These are phyloP conservation scores for Zaprionus taronus DNA, from an alignment of 1,140 invertebrate genomes.

Conservation along the genomic window DNA sequence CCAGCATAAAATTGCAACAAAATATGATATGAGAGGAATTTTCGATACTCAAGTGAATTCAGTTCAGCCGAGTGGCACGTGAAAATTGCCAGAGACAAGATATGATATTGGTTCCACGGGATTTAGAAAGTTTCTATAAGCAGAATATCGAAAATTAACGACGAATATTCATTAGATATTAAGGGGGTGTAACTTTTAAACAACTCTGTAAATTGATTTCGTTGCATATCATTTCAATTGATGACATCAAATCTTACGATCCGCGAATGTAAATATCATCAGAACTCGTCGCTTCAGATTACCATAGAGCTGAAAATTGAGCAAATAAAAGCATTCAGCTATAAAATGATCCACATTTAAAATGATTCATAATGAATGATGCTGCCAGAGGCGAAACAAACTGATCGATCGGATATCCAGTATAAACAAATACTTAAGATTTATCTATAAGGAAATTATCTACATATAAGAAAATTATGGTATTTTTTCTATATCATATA, in stretches of 20 bases:
- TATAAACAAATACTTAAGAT: background rate
- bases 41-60: constrained; percentile 21
- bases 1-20: constrained; percentile 34
- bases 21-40: constrained; percentile 46
- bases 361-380: constrained; percentile 14
- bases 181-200: background rate
- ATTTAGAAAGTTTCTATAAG: background rate
- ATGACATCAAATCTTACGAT: constrained; percentile 5
- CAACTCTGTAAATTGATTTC: background rate
- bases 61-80: background rate
- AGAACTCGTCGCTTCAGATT: constrained; percentile 7
- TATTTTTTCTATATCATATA: no score
- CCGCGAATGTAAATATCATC: background rate
- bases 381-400: background rate
- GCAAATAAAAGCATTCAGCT: constrained; percentile 18
- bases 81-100: constrained; percentile 1
- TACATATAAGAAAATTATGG: background rate
- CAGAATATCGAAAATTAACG: background rate
- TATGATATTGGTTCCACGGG: background rate
- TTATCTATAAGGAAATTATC: background rate
- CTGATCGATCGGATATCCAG: background rate
- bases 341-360: constrained; percentile 11
- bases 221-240: constrained; percentile 10
- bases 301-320: background rate
- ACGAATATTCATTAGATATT: background rate